These are phyloP conservation scores for Potorous gilbertii DNA, from an alignment of 2,797 vertebrate species.

Conservation along the genomic window DNA sequence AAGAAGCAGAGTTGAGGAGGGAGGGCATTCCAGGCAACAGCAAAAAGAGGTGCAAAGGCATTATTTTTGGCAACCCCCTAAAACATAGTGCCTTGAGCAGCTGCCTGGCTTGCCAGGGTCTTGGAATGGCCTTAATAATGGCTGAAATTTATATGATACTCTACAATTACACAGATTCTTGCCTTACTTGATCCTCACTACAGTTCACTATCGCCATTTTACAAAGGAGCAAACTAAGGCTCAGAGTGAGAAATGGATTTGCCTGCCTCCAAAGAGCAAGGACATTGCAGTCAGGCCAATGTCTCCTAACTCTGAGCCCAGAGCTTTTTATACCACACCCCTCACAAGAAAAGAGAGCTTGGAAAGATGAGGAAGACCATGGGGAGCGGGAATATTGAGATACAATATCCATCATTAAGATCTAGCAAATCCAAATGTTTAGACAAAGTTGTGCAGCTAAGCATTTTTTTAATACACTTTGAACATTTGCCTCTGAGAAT, in stretches of 20 bases:
- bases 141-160: neutral
- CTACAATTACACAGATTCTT: neutral
- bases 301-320: neutral
- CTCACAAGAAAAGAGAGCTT: neutral
- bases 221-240: neutral
- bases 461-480: neutral
- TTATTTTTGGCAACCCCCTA: neutral
- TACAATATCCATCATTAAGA: rapidly evolving
- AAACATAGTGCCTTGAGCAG: neutral
- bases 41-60: neutral
- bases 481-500: neutral
- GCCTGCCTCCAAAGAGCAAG: neutral
- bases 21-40: neutral
- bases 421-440: neutral
- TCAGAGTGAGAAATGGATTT: neutral
- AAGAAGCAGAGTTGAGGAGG: neutral
- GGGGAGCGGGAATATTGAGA: neutral
- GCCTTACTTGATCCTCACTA: neutral
- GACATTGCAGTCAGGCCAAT: neutral
- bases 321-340: neutral
- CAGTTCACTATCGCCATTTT: neutral
- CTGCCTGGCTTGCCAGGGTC: neutral
- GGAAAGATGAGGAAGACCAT: neutral
- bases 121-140: neutral
- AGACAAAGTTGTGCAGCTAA: neutral